Evolutionary conservation across 2,888 invertebrate species (phyloP).

Genomic region (Epirrhoe tristata): DNA sequence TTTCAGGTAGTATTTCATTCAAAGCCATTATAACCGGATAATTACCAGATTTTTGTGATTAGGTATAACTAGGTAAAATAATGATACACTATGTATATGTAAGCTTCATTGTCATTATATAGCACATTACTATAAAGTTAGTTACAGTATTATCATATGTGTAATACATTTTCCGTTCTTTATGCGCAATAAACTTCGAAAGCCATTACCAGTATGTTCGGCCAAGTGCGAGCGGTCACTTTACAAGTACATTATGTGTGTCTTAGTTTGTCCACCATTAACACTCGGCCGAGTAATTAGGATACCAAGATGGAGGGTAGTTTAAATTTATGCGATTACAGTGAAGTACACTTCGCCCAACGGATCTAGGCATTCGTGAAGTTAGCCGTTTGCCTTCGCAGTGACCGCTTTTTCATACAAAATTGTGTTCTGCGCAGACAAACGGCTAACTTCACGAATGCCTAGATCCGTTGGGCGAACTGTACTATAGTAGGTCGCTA

Average conservation of each 20-base stretch:
- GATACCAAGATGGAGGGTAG: conserved; percentile 23
- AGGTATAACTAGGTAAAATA: neutral
- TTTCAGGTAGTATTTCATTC: too few species aligned
- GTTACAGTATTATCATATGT: neutral
- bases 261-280: conserved; percentile 30
- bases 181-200: conserved; percentile 23
- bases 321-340: conserved; percentile 20
- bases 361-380: too few species aligned
- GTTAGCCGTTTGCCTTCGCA: too few species aligned
- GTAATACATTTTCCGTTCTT: conserved; percentile 10
- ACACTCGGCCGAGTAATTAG: conserved; percentile 31
- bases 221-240: conserved; percentile 33
- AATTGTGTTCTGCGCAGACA: too few species aligned
- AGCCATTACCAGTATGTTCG: conserved; percentile 27
- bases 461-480: too few species aligned
- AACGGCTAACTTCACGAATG: too few species aligned
- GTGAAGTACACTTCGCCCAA: too few species aligned
- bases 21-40: too few species aligned
- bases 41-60: too few species aligned
- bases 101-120: too few species aligned
- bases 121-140: neutral
- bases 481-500: too few species aligned
- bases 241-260: conserved; percentile 28
- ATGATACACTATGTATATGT: neutral
- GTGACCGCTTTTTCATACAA: too few species aligned